Percentiles rank a stretch among this genome's conserved stretches.
These are phyloP conservation scores for Halcyon smyrnensis DNA, from an alignment of 2,797 vertebrate species.

Conservation along the genomic window DNA sequence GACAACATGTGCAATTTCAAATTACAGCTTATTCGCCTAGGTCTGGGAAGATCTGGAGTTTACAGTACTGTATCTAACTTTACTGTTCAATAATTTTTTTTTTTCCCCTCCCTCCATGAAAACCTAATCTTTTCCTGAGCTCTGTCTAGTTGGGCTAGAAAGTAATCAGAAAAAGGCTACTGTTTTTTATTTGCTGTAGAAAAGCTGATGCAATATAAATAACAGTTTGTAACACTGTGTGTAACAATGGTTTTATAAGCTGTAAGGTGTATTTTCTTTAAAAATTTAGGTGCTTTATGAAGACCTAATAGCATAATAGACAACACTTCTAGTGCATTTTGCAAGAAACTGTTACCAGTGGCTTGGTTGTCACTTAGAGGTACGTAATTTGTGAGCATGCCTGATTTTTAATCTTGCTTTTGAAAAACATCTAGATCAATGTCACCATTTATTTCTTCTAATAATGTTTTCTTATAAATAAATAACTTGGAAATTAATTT, in stretches of 20 bases:
- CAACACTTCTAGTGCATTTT: not conserved
- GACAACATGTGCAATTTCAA: not conserved
- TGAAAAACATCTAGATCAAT: not conserved
- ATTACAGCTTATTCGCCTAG: not conserved
- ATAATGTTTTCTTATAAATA: not conserved
- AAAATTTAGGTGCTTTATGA: not conserved
- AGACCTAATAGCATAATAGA: not conserved
- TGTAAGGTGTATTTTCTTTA: not conserved
- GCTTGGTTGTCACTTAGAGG: not conserved
- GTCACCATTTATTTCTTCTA: not conserved
- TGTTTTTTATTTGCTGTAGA: not conserved
- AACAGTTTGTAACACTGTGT: not conserved
- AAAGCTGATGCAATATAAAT: not conserved
- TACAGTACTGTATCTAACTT: not conserved
- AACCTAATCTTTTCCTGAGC: not conserved
- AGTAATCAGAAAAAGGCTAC: not conserved
- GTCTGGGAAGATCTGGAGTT: not conserved
- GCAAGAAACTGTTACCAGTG: not conserved
- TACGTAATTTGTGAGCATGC: not conserved
- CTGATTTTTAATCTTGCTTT: not conserved
- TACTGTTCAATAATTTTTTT: not conserved
- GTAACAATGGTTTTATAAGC: not conserved
- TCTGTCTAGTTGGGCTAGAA: not conserved
- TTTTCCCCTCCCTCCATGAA: not conserved
- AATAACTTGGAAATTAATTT: not conserved